Conservation (phyloP, 2,888 invertebrate genomes). For the Pyrochroa serraticornis region DNA sequence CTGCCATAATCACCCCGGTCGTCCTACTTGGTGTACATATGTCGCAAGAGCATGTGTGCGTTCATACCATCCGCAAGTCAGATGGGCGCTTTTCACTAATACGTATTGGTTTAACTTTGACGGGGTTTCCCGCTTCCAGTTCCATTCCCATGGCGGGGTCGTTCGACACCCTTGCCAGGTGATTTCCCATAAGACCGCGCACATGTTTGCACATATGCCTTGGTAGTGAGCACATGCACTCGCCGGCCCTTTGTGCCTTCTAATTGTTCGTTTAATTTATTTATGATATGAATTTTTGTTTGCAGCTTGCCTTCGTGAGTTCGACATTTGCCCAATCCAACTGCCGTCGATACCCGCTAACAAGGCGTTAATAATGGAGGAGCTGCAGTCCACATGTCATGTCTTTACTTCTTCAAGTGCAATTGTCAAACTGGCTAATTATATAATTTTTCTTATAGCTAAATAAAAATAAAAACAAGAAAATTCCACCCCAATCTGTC, state of each 20-base stretch:
- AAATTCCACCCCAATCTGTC: too few species aligned
- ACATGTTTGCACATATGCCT: slow-evolving; percentile 60
- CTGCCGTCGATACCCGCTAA: slow-evolving; percentile 10
- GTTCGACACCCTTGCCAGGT: slow-evolving; percentile 55
- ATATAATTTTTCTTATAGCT: too few species aligned
- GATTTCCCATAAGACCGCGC: slow-evolving; percentile 60
- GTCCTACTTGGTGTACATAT: slow-evolving; percentile 19
- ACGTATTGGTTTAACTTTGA: slow-evolving; percentile 45
- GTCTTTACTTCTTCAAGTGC: too few species aligned
- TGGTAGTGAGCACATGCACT: slow-evolving; percentile 47
- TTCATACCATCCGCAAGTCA: slow-evolving; percentile 33
- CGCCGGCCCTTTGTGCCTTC: slow-evolving; percentile 50
- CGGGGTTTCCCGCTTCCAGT: slow-evolving; percentile 33
- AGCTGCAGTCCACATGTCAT: too few species aligned
- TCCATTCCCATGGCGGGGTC: slow-evolving; percentile 51
- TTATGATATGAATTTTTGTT: slow-evolving; percentile 54
- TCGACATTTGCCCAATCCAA: slow-evolving; percentile 8
- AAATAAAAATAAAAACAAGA: too few species aligned
- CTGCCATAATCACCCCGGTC: slow-evolving; percentile 37
- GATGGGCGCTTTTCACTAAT: slow-evolving; percentile 40
- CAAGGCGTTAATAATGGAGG: slow-evolving; percentile 6
- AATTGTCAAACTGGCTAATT: too few species aligned
- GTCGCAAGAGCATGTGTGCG: slow-evolving; percentile 32
- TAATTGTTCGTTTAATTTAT: slow-evolving; percentile 59
- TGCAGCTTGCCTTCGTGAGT: slow-evolving; percentile 46